Conservation (phyloP, 2,797 vertebrate species). For the Garrulus glandarius region DNA sequence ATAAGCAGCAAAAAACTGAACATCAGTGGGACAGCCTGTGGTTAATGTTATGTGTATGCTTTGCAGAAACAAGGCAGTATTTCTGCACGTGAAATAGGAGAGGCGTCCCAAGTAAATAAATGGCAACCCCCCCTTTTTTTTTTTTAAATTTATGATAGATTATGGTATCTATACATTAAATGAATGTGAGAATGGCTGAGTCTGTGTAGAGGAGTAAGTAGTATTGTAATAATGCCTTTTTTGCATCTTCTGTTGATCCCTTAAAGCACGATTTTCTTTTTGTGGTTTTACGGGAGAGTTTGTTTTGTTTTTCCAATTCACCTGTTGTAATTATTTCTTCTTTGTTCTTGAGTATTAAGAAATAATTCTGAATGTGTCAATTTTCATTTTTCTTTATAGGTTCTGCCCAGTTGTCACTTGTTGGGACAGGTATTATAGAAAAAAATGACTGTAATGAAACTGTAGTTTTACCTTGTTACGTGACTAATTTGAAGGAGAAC, state of each 20-base stretch:
- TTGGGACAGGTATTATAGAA: neutral
- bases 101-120: neutral
- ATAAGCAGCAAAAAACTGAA: neutral
- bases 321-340: neutral
- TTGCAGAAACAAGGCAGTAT: neutral
- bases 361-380: slow-evolving; percentile 15
- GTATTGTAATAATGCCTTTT: neutral
- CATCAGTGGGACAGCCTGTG: neutral
- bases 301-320: neutral
- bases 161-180: neutral
- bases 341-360: neutral
- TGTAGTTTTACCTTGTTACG: slow-evolving; percentile 68
- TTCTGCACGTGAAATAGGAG: neutral
- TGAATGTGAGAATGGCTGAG: neutral
- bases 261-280: neutral
- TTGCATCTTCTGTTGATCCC: neutral
- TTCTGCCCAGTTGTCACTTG: slow-evolving; percentile 68
- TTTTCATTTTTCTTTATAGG: slow-evolving; percentile 64
- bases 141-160: neutral
- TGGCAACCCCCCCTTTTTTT: neutral
- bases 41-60: neutral
- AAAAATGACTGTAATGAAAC: slow-evolving; percentile 54
- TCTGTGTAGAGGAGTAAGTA: neutral
- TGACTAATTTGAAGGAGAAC: slow-evolving; percentile 45
- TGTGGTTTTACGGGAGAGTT: fast-evolving